Base-by-base conservation (phyloP, 2,113 vertebrate species). In the Dipodomys spectabilis region DNA sequence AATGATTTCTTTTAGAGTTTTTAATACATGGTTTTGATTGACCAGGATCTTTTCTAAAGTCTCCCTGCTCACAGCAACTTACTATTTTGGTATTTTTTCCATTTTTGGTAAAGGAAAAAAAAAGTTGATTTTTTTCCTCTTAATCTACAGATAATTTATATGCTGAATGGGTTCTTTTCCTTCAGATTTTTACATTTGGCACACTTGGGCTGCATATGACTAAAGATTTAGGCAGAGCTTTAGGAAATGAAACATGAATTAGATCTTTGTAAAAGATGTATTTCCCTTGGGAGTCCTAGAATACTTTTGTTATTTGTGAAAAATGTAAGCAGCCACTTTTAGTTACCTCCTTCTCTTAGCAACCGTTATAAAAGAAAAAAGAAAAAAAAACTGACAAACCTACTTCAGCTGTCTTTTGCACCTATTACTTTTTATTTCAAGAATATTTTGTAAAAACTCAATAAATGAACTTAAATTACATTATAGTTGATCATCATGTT, bases 401-500 rank as follows among this genome's bases (percentile, higher is more conserved):
- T 39, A 87, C 89, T 87, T 94, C 92, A 96, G 67, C 94, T 97
- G 57, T 94, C 91, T 97, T 97, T 98, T 97, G 75, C 95, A 93
- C 96, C 73, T 97, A 93, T 97, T 97, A 96, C 82, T 18, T 94
- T 95, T 92, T 88, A 92, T 93, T 97, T 86, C 57, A 0, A 96
- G 85, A 96, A 90, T 96, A 88, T 79, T 60, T 85, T 92, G n/a
- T 95, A 93, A 92, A 93, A 97, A 0, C 65, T 94, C 82, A 95
- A 81, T 96, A 94, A 90, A 45, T 94, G 68, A 93, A 91, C 92
- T 95, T 89, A 93, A 95, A 97, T 97, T 97, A 77, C 64, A 82
- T 95, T 94, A 90, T 94, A 82, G 85, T 95, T 86, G 83, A 74
- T 90, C 75, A 44, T 69, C 90, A 78, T 86, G 90, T 96, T 97